Evolutionary conservation across 2,113 vertebrate species (phyloP), one percentile per base, ranked within the genome.

Genomic region (Glaucomys volans): DNA sequence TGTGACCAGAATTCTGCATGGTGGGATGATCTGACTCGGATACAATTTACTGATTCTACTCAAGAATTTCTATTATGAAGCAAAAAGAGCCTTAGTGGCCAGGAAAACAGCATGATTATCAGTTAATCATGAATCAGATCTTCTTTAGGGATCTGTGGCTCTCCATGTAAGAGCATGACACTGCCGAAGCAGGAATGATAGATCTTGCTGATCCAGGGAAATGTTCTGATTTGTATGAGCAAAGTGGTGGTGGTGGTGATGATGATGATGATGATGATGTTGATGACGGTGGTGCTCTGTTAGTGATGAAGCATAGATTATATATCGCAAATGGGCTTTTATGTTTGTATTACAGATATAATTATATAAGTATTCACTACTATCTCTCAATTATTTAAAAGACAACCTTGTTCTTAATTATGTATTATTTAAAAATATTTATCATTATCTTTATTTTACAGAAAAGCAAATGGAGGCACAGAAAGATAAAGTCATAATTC

Each of bases 31-130:
- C 28, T 52, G 24, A 62, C n/a, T 69, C 24, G 64, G 64, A 2
- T 57, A 64, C 26, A 64, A 44, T 35, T 75, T 32, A 95, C 52
- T 83, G 64, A 32, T 2, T 8, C 35, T 87, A 28, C 12, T 90
- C 30, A 96, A 80, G 57, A 95, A 84, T 81, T 87, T 87, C 82
- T 87, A 8, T 37, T 87, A 62, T 74, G 54, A 95, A 87, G 86
- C 1, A 10, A 30, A 90, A 71, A 28, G 64, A 84, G 28, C 8
- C 42, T 26, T 57, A 35, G n/a, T 40, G 12, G 69, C 12, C 18
- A 52, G 42, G 40, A 86, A 77, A 81, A 71, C 26, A 83, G 24
- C n/a, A 32, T 24, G 47, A 8, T n/a, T 57, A 76, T 57, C 8
- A 87, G 9, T 20, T 72, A 28, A 64, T 72, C 17, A 30, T 16